Evolutionary conservation across 2,113 vertebrate genomes (phyloP), one percentile per base, ranked within the genome.

Genomic region (Bubo scandiacus): DNA sequence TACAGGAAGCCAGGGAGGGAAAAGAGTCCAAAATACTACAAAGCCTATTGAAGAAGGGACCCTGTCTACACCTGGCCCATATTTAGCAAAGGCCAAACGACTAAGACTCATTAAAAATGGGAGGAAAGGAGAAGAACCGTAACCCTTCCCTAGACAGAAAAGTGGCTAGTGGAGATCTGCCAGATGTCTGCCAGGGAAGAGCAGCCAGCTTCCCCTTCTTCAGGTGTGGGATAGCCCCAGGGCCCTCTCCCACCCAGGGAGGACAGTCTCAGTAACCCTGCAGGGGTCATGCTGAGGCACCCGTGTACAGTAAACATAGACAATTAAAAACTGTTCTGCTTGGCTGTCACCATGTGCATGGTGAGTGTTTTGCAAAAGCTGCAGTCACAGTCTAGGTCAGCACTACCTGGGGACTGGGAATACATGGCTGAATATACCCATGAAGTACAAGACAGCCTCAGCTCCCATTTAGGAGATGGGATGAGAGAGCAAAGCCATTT

Each of bases 261-360:
- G 32, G 22, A n/a, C 21, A 65, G 9, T 16, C 72, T 84, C 67
- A 91, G 43, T 20, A 81, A 0, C 4, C 12, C 26, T 1, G 0
- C 2, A 43, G 19, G 3, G 11, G 4, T 59, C 5, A 2, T 90
- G 22, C 61, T 3, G 4, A 16, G 17, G 5, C 25, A n/a, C 19
- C 3, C 0, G 0, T 49, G 11, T 79, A 30, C 45, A 38, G 12
- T 42, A 7, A 32, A n/a, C 25, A 29, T 0, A 0, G 49, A 45
- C 0, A 0, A 68, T 51, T 59, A 58, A 58, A 84, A 88, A 22
- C 11, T 70, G 45, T 17, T 65, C 25, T 58, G 1, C 79, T 65
- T 70, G 6, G 5, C 70, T 75, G 12, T 75, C 25, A 27, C 68
- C 17, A 11, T 40, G 27, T 45, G 42, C 32, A 6, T 36, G 13